Evolutionary conservation across 2,888 invertebrate species (phyloP).

Genomic region (Morinoia aosen): DNA sequence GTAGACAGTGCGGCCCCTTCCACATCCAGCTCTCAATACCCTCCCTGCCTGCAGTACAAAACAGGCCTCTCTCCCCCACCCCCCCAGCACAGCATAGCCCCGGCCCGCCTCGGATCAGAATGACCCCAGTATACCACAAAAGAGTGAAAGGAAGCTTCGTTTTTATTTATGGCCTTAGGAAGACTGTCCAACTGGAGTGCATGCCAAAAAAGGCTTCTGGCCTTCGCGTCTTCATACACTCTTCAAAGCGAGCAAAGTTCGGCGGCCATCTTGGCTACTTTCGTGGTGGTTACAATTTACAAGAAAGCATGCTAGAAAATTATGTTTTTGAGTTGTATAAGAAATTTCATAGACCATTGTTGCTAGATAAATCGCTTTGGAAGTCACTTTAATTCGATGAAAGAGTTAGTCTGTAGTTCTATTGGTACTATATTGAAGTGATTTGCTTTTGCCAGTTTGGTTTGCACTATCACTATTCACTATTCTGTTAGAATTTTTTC

Average conservation of each 20-base stretch:
- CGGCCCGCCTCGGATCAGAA: constrained; percentile 29
- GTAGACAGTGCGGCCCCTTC: too few relatives aligned
- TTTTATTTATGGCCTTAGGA: constrained; percentile 44
- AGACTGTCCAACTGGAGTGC: constrained; percentile 47
- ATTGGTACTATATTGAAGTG: too few relatives aligned
- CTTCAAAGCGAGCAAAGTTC: constrained; percentile 9
- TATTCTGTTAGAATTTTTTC: too few relatives aligned
- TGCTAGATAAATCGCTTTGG: not conserved
- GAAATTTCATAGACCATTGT: not conserved
- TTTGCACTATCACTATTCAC: too few relatives aligned
- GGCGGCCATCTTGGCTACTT: not conserved
- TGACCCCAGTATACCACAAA: constrained; percentile 47
- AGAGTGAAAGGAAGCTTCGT: constrained; percentile 48
- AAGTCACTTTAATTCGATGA: not conserved
- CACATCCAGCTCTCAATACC: too few relatives aligned
- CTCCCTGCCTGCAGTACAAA: too few relatives aligned
- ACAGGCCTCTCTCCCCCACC: not conserved
- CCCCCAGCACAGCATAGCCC: not conserved
- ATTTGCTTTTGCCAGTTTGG: too few relatives aligned
- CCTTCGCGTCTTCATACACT: constrained; percentile 33
- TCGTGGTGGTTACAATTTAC: not conserved
- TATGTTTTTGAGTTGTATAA: not conserved
- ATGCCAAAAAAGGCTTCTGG: not conserved
- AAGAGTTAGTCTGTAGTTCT: not conserved
- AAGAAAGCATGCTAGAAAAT: not conserved